Base-by-base conservation (phyloP, 2,888 invertebrate species). In the Capitulum mitella region DNA sequence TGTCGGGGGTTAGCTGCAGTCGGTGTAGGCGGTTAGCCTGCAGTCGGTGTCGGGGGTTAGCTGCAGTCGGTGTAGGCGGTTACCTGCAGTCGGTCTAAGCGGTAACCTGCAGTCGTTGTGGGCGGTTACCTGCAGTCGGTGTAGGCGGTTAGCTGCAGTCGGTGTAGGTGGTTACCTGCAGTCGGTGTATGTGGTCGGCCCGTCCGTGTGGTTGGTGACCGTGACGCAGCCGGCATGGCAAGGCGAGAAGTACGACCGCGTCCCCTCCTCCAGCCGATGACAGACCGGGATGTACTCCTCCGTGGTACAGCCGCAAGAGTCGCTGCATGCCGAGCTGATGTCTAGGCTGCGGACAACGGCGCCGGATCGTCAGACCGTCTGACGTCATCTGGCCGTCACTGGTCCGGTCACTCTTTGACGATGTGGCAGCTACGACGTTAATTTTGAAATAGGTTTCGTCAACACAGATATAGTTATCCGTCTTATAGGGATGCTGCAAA, bases 141-240 rank as follows among this genome's bases (percentile, higher is more conserved):
- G 37, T 37, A 37, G 54, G 54, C 22, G n/a, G 19, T 0, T 8
- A 61, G 29, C 58, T 61, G 29, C 58, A 61, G 34, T 64, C 34
- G 3, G 64, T 64, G 64, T 34, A 34, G 34, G 32, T 34, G 64
- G 34, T 40, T 32, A 80, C 80, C 78, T 79, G 78, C 80, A 80
- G 74, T 79, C 78, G 3, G 51, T 58, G 78, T 79, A 78, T 43
- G 26, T 74, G 70, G 37, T 26, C n/a, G 32, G 37, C 14, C 43
- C 29, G 29, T 29, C 14, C 12, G 64, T 76, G 74, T 46, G n/a
- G 46, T 32, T 78, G 32, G 22, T 29, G 40, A 22, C 75, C 12
- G 51, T 79, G 40, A 58, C 77, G 43, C 82, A 82, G 3, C 82
- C 82, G 34, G 82, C 82, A 54, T 81, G 80, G 43, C 82, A 82